Percentiles rank a stretch among this genome's conserved stretches.
Conservation (phyloP, 2,888 invertebrate species). For the Meta bourneti region DNA sequence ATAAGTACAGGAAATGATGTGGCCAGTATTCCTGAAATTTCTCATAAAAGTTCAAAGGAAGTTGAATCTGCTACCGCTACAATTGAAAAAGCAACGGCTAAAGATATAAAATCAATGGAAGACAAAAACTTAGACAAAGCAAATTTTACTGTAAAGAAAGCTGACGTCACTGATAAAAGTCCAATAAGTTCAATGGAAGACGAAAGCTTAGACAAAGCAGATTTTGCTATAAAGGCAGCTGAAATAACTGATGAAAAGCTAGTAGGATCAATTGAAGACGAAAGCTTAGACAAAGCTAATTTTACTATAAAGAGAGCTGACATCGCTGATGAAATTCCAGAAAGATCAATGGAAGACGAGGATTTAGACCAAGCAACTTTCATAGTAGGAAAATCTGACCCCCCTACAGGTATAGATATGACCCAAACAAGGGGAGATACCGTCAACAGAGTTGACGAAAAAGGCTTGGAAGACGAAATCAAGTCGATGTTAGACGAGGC, state of each 20-base stretch:
- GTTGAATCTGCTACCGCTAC: too few relatives aligned
- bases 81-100: neutral
- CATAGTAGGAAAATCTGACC: too few relatives aligned
- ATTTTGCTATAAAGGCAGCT: neutral
- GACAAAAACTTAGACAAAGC: neutral
- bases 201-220: neutral
- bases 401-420: neutral
- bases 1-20: too few relatives aligned
- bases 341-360: neutral
- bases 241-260: neutral
- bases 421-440: neutral
- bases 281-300: neutral
- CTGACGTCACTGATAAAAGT: neutral
- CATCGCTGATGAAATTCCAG: neutral
- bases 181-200: neutral
- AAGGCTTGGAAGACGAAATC: neutral
- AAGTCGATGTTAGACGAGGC: neutral
- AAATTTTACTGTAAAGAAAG: neutral
- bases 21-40: neutral
- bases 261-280: neutral
- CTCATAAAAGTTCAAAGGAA: neutral
- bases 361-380: neutral
- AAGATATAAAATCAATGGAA: neutral
- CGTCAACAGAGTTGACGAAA: neutral
- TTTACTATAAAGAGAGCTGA: neutral